Evolutionary conservation across 2,113 vertebrate genomes (phyloP).

Genomic region (Rissa tridactyla): DNA sequence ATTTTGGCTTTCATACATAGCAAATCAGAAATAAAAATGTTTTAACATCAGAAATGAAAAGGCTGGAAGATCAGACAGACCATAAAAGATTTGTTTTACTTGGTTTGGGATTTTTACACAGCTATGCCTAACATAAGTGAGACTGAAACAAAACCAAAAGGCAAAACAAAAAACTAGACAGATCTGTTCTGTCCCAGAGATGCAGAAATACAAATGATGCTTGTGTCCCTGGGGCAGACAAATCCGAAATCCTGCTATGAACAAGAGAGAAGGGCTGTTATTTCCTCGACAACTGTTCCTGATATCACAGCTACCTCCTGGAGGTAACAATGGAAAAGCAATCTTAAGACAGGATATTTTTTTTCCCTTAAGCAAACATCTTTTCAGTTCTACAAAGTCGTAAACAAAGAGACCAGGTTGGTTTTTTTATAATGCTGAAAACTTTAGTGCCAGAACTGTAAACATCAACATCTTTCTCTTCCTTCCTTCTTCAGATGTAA

Average conservation of each 20-base stretch:
- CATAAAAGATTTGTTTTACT: slow-evolving; percentile 6
- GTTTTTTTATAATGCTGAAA: background rate
- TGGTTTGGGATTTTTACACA: slow-evolving; percentile 13
- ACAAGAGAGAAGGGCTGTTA: background rate
- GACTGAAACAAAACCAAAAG: background rate
- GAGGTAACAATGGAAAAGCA: background rate
- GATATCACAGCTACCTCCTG: background rate
- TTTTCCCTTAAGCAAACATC: background rate
- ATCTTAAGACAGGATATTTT: background rate
- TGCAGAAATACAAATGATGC: background rate
- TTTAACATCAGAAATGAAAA: slow-evolving; percentile 24
- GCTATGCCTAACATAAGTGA: background rate
- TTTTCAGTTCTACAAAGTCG: background rate
- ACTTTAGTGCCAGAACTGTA: background rate
- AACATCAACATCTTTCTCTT: background rate
- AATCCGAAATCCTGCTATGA: background rate
- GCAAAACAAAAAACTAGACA: background rate
- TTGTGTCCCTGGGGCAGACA: background rate
- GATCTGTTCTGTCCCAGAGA: background rate
- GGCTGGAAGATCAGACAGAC: background rate
- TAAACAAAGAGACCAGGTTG: background rate
- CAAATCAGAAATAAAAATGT: slow-evolving; percentile 3
- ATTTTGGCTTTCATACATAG: background rate
- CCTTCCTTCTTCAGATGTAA: background rate
- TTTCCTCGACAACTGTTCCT: background rate